Conservation (phyloP, 1,140 invertebrate species). For the Metopolophium dirhodum region DNA sequence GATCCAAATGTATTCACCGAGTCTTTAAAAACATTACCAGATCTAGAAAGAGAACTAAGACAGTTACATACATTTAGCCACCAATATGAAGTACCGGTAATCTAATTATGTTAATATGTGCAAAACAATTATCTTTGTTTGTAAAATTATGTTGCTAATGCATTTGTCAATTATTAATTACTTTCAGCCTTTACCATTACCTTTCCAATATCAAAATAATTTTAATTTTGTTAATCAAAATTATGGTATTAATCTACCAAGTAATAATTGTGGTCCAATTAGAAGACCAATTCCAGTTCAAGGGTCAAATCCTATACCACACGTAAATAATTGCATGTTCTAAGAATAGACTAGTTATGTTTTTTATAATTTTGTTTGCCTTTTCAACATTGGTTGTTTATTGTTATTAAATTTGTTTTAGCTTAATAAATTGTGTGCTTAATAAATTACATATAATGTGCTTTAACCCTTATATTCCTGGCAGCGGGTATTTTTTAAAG, state of each 20-base stretch:
- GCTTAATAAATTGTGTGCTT: background rate
- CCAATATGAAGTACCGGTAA: slow-evolving; percentile 32
- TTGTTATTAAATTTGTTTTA: background rate
- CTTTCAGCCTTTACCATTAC: slow-evolving; percentile 23
- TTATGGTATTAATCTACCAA: slow-evolving; percentile 22
- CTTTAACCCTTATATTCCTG: background rate
- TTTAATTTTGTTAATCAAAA: slow-evolving; percentile 47
- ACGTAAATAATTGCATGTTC: slow-evolving; percentile 27
- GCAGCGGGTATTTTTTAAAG: background rate
- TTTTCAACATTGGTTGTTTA: background rate
- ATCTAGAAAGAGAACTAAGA: slow-evolving; percentile 36
- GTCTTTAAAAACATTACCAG: slow-evolving; percentile 30
- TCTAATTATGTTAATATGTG: background rate
- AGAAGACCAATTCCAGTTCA: slow-evolving; percentile 30
- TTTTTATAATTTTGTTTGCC: background rate
- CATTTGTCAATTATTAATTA: background rate
- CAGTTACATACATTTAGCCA: background rate
- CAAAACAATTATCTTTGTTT: background rate
- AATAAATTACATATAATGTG: background rate
- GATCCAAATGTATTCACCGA: slow-evolving; percentile 25
- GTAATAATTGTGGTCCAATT: slow-evolving; percentile 15
- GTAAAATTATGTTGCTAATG: background rate
- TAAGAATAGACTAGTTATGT: background rate
- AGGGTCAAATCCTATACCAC: background rate
- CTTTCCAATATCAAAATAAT: slow-evolving; percentile 49